These are phyloP conservation scores for Agrotis ipsilon DNA, from an alignment of 2,888 invertebrate species.

Conservation along the genomic window DNA sequence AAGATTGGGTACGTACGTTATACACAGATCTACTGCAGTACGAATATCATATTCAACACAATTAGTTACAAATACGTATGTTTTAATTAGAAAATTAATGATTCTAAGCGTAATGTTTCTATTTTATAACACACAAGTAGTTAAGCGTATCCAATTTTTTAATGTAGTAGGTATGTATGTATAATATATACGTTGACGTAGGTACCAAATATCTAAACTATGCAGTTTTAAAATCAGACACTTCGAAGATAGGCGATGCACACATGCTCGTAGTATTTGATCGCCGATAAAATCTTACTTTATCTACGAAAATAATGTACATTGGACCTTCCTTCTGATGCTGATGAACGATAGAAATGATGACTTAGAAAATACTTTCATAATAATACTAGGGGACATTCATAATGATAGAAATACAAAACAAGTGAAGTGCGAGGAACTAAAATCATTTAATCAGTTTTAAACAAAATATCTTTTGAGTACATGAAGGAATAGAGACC, in stretches of 20 bases:
- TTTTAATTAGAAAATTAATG: slow-evolving; percentile 84
- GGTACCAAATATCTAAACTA: slow-evolving; percentile 70
- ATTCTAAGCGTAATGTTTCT: slow-evolving; percentile 89
- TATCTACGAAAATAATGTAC: slow-evolving; percentile 86
- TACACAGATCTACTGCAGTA: slow-evolving; percentile 90
- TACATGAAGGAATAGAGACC: slow-evolving; percentile 88
- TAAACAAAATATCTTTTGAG: slow-evolving; percentile 85
- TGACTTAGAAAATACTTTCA: slow-evolving; percentile 73
- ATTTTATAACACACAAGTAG: slow-evolving; percentile 87
- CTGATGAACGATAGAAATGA: slow-evolving; percentile 69
- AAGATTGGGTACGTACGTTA: slow-evolving; percentile 83
- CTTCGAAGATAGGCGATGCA: slow-evolving; percentile 80
- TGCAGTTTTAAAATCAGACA: slow-evolving; percentile 76
- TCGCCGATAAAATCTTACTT: slow-evolving; percentile 83
- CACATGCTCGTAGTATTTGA: slow-evolving; percentile 70
- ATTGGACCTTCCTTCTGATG: slow-evolving; percentile 75
- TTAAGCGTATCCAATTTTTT: slow-evolving; percentile 86
- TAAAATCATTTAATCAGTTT: slow-evolving; percentile 73
- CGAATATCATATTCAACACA: slow-evolving; percentile 87
- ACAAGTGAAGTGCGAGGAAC: slow-evolving; percentile 78
- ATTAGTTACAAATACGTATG: slow-evolving; percentile 87
- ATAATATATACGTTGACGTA: slow-evolving; percentile 68
- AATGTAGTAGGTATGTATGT: slow-evolving; percentile 73
- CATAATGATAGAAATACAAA: slow-evolving; percentile 70
- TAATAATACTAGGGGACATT: slow-evolving; percentile 74